Evolutionary conservation across 2,888 invertebrate genomes (phyloP).

Genomic region (Andrena dorsata): DNA sequence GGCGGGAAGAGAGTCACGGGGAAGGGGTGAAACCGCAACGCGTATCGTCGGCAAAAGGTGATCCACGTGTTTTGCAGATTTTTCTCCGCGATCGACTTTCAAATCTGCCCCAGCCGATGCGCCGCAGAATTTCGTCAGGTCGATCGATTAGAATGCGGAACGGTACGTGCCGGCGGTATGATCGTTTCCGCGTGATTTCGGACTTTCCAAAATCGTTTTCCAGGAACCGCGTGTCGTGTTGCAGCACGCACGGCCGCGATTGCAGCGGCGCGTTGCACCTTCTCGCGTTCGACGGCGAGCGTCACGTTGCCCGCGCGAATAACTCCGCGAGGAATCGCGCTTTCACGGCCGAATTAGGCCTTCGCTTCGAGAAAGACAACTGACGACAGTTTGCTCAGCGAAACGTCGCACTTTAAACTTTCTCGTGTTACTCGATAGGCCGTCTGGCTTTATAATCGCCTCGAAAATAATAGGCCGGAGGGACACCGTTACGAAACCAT

Average conservation of each 20-base stretch:
- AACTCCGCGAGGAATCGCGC: background rate
- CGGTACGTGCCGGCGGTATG: conserved; percentile 21
- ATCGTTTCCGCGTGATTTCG: conserved; percentile 55
- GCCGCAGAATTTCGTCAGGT: conserved; percentile 65
- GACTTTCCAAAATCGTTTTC: conserved; percentile 54
- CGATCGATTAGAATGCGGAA: conserved; percentile 63
- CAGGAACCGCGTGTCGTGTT: conserved; percentile 37
- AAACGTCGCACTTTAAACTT: no score
- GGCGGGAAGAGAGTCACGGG: conserved; percentile 1
- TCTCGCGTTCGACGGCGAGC: background rate
- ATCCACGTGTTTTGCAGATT: conserved; percentile 70
- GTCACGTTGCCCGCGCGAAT: background rate
- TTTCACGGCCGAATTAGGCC: no score
- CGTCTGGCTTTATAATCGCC: no score
- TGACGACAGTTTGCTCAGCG: no score
- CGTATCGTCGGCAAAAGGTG: conserved; percentile 56
- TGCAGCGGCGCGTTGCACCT: background rate
- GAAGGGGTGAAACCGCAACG: background rate
- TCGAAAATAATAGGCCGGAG: no score
- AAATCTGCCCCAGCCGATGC: conserved; percentile 64
- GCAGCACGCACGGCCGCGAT: conserved; percentile 25
- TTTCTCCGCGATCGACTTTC: conserved; percentile 71
- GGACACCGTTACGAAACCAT: no score
- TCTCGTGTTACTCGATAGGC: no score
- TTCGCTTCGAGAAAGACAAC: no score